These are phyloP conservation scores for Cichladusa arquata DNA, from an alignment of 2,113 vertebrate genomes.

Conservation along the genomic window DNA sequence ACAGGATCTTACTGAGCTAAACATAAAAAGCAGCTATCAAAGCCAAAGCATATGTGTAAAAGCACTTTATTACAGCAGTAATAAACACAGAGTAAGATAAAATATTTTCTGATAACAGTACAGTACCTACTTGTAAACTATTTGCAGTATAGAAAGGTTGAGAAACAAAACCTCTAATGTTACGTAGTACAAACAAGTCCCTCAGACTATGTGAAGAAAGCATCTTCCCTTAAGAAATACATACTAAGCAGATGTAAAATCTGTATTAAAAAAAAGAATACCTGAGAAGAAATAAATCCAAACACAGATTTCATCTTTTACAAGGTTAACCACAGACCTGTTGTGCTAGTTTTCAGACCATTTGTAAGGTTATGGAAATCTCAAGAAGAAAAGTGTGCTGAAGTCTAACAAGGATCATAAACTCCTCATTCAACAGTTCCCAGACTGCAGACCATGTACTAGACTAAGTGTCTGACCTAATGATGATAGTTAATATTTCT, in stretches of 20 bases:
- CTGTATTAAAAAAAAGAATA: neutral
- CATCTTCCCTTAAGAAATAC: neutral
- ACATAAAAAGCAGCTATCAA: neutral
- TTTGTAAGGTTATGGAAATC: neutral
- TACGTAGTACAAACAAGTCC: rapidly evolving
- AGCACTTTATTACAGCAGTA: neutral
- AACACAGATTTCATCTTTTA: neutral
- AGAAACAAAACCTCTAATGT: neutral
- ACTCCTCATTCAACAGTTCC: neutral
- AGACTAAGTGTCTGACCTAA: conserved; percentile 10
- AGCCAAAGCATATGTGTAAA: neutral
- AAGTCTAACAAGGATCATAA: neutral
- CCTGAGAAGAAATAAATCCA: neutral
- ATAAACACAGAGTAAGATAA: neutral
- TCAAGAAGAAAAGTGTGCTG: neutral
- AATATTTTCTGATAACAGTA: neutral
- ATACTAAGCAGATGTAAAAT: neutral
- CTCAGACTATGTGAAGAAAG: neutral
- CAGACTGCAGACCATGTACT: neutral
- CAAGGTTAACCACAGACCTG: neutral
- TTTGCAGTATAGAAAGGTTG: neutral
- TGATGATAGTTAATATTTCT: conserved; percentile 14
- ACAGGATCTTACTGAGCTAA: neutral
- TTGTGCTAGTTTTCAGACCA: neutral
- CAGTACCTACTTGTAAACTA: neutral